Conservation (phyloP, 2,113 vertebrate species). For the Centropus unirufus region DNA sequence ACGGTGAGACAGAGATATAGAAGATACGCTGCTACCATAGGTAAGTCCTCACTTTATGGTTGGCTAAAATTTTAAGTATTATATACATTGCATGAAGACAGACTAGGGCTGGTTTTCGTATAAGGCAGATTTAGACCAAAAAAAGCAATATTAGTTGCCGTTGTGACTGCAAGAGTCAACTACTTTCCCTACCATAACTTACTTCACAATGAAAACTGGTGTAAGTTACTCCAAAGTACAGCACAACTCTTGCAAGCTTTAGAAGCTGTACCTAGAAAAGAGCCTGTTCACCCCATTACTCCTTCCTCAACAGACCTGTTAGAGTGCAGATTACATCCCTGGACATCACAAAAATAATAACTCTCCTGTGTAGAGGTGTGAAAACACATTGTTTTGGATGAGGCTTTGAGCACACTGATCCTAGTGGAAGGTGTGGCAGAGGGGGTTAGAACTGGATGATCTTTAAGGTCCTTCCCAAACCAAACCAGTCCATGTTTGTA, state of each 20-base stretch:
- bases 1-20: not conserved
- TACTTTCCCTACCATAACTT: not conserved
- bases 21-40: not conserved
- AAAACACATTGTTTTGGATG: not conserved
- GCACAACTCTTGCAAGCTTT: not conserved
- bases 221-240: not conserved
- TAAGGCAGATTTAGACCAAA: not conserved
- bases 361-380: not conserved
- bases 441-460: too few species aligned
- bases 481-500: too few species aligned
- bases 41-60: not conserved
- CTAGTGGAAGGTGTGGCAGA: too few species aligned
- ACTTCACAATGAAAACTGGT: not conserved
- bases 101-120: not conserved
- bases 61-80: not conserved
- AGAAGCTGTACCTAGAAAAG: not conserved
- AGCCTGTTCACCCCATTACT: not conserved
- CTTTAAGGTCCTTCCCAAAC: too few species aligned
- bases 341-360: not conserved
- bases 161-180: not conserved
- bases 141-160: not conserved
- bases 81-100: not conserved
- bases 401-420: too few species aligned
- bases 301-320: not conserved
- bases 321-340: not conserved